Base-by-base conservation (phyloP, 2,797 vertebrate species). In the Chelmon rostratus region DNA sequence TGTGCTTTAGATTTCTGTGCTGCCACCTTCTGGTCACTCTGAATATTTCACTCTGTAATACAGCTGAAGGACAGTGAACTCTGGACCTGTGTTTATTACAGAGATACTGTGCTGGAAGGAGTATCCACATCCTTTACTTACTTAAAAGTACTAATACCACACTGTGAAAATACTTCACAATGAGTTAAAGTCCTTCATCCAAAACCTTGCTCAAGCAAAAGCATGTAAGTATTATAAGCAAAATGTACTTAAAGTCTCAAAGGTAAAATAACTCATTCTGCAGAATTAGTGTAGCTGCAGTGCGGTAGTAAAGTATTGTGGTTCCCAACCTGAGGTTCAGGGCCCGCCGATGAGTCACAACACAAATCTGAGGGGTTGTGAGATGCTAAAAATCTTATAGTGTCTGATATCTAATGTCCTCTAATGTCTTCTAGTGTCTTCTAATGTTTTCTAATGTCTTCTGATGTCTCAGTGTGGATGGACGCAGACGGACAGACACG, bases 1-100 rank as follows among this genome's bases (percentile, higher is more conserved):
- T 44, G 12, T 49, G 46, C 35, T 38, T 61, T 1, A 40, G 7
- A 37, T 33, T n/a, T 31, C n/a, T 23, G 31, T 53, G 53, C 78
- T 81, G 67, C 73, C 73, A 33, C 54, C 54, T 12, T 25, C 38
- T 71, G 73, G 73, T 15, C 0, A 19, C 31, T 64, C 12, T 59
- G 42, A 44, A 40, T 19, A 57, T 21, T 13, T 54, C 9, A 50
- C 13, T 63, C 58, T 19, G 49, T 31, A 12, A 25, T 46, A 9
- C 62, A 65, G 50, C 28, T 50, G 5, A 72, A 52, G 37, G 35
- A 46, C 40, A 10, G 1, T 8, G 23, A 56, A 38, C 42, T 19
- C 52, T 15, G 25, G 12, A 50, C 23, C 59, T 8, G 47, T 3
- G n/a, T n/a, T 15, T 38, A 35, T 4, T 56, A 56, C 31, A 7